Percentiles rank a stretch among this genome's conserved stretches.
Conservation (phyloP, 2,797 vertebrate genomes). For the Microchirus variegatus region DNA sequence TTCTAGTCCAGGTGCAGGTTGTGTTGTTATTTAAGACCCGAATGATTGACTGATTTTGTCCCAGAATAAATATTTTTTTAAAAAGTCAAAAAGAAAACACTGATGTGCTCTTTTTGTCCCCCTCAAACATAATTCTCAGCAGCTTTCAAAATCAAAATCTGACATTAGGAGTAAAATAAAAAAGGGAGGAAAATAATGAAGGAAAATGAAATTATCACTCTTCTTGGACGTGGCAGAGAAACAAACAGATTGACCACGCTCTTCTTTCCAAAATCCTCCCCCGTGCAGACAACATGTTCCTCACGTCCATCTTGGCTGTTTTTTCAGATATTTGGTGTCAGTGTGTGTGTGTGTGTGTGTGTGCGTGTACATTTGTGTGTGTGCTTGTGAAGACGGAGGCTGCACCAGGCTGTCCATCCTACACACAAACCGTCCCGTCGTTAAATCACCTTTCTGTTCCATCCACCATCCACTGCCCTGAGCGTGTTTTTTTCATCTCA, state of each 20-base stretch:
- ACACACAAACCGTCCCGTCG: constrained; percentile 77
- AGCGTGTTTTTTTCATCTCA: constrained; percentile 70
- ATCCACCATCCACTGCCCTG: constrained; percentile 74
- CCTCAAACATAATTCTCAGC: constrained; percentile 59
- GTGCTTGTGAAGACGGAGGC: constrained; percentile 77
- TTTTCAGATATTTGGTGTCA: constrained; percentile 81
- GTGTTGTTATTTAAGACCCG: constrained; percentile 27
- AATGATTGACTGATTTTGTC: constrained; percentile 27
- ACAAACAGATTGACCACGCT: constrained; percentile 88
- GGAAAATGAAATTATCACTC: constrained; percentile 83
- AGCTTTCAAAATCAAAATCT: constrained; percentile 65
- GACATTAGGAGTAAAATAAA: constrained; percentile 67
- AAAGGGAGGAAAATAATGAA: constrained; percentile 73
- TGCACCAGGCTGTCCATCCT: constrained; percentile 81
- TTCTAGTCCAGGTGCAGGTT: constrained; percentile 40
- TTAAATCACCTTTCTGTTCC: constrained; percentile 79
- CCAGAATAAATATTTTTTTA: constrained; percentile 7
- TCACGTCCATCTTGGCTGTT: constrained; percentile 86
- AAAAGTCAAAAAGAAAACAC: constrained; percentile 44
- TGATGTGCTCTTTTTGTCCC: constrained; percentile 45
- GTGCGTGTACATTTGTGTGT: constrained; percentile 53
- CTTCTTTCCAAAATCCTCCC: constrained; percentile 87
- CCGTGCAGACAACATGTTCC: constrained; percentile 87
- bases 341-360: constrained; percentile 61
- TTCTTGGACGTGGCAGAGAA: constrained; percentile 85